A percentile compares a stretch with the other conserved stretches of the same genome.
phyloP scores from a whole-genome alignment of 2,113 vertebrate species.

The Pangasianodon gigas region DNA sequence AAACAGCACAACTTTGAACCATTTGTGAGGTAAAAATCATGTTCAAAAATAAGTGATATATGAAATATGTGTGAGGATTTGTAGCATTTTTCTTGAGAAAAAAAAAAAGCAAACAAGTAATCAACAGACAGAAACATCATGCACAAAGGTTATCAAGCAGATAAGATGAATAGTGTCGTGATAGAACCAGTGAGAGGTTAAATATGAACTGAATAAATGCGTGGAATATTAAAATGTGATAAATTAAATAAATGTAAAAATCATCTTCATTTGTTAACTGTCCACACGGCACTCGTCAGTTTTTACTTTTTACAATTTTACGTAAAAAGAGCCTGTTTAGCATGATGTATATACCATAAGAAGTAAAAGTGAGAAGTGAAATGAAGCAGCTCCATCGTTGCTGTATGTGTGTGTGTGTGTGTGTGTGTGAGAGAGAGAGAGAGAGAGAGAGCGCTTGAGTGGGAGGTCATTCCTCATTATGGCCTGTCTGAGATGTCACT shows the following conservation, averaged over 20 bases:
- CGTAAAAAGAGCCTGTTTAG: background rate
- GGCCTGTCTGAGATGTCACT: slow-evolving; percentile 29
- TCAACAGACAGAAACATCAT: background rate
- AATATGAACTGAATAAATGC: background rate
- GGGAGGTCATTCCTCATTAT: slow-evolving; percentile 2
- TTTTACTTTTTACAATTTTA: background rate
- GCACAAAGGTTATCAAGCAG: background rate
- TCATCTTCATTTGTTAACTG: background rate
- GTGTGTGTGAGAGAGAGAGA: background rate
- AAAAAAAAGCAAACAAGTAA: background rate
- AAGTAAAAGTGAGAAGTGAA: slow-evolving; percentile 1
- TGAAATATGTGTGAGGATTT: no score
- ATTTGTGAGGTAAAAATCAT: no score
- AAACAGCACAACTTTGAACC: background rate
- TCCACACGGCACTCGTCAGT: background rate
- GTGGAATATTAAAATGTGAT: background rate
- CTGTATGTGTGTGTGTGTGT: slow-evolving; percentile 17
- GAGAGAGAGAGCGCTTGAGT: background rate
- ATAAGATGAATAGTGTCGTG: background rate
- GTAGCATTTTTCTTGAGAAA: no score
- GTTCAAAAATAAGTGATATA: no score
- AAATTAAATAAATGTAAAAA: background rate
- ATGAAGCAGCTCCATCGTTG: background rate
- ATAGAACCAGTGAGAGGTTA: background rate
- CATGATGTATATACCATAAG: background rate